Percentiles rank a stretch among this genome's conserved stretches.
phyloP scores from a whole-genome alignment of 2,797 vertebrate species.

The Siniperca undulata region DNA sequence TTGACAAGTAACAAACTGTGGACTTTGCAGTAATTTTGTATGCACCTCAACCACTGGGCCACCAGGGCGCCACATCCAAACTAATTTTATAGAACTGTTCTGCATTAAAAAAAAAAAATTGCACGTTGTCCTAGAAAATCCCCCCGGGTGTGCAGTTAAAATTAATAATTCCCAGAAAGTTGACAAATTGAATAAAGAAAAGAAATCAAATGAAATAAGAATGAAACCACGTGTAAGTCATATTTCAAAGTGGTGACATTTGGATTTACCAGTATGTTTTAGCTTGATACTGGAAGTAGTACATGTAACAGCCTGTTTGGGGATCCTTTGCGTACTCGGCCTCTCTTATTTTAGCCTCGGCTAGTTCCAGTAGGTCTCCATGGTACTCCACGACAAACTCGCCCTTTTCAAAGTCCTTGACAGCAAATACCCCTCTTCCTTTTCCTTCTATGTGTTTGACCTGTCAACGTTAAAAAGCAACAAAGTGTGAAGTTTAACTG shows the following conservation, averaged over 20 bases:
- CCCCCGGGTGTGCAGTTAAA: neutral
- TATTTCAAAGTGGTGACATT: neutral
- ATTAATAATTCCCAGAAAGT: neutral
- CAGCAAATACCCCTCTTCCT: slow-evolving; percentile 93
- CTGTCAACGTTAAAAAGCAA: slow-evolving; percentile 73
- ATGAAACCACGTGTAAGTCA: neutral
- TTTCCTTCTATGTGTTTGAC: slow-evolving; percentile 92
- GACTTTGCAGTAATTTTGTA: too few species aligned
- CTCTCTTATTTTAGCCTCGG: slow-evolving; percentile 90
- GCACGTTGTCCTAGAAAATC: neutral
- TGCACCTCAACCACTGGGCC: neutral
- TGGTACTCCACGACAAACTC: slow-evolving; percentile 97
- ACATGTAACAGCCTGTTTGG: slow-evolving; percentile 97
- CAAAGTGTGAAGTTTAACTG: neutral
- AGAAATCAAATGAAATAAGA: neutral
- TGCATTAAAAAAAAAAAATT: neutral
- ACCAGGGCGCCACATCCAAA: neutral
- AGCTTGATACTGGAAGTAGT: slow-evolving; percentile 94
- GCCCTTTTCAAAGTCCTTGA: slow-evolving; percentile 88
- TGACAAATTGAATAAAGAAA: neutral
- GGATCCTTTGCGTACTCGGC: slow-evolving; percentile 91
- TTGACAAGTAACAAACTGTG: too few species aligned
- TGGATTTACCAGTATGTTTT: slow-evolving; percentile 94
- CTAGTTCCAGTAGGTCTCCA: slow-evolving; percentile 92
- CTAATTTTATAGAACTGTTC: neutral